These are phyloP conservation scores for Marisa cornuarietis DNA, from an alignment of 1,140 invertebrate genomes.

Conservation along the genomic window DNA sequence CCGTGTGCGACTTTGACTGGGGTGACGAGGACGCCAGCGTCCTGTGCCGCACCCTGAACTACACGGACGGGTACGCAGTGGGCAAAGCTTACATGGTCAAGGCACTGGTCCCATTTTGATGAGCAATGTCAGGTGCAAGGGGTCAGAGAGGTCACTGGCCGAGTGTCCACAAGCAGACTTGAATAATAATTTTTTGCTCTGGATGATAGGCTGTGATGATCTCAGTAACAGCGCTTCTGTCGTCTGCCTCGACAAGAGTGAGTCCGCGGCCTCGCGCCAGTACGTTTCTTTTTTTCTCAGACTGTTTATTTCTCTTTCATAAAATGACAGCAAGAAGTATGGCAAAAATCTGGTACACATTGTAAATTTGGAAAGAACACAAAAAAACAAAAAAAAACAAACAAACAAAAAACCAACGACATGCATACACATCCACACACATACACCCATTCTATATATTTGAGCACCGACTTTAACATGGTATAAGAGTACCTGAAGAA, in stretches of 20 bases:
- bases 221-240: conserved; percentile 56
- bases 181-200: conserved; percentile 12
- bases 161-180: conserved; percentile 52
- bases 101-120: conserved; percentile 58
- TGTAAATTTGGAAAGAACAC: too few species aligned
- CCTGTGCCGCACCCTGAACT: conserved; percentile 47
- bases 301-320: too few species aligned
- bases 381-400: too few species aligned
- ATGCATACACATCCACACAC: too few species aligned
- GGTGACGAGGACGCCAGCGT: conserved; percentile 50
- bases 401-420: too few species aligned
- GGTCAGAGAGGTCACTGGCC: conserved; percentile 44
- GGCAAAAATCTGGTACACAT: too few species aligned
- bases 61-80: conserved; percentile 47
- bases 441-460: too few species aligned
- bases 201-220: conserved; percentile 35
- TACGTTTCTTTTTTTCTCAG: too few species aligned
- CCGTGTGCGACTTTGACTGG: conserved; percentile 56
- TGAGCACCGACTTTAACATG: too few species aligned
- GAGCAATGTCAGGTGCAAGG: conserved; percentile 52
- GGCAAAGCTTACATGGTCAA: conserved; percentile 32
- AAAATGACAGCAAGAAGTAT: too few species aligned
- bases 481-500: too few species aligned
- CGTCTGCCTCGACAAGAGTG: conserved; percentile 54
- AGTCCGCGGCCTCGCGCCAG: neutral